Evolutionary conservation across 2,888 invertebrate species (phyloP), one percentile per base, ranked within the genome.

Genomic region (Mamestra brassicae): DNA sequence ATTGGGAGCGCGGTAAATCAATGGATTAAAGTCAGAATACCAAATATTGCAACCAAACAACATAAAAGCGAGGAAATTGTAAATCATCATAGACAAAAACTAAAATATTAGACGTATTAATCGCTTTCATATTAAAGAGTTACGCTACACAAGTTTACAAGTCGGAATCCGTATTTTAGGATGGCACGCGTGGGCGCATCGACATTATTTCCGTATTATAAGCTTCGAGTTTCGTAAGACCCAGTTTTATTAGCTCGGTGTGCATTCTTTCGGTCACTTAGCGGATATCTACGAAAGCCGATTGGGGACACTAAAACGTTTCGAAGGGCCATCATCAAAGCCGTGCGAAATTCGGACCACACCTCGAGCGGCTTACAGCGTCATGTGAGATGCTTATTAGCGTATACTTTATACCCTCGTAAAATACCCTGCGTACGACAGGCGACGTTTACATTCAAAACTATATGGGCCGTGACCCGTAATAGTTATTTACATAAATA

Each of bases 291-390:
- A 93, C 91, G 92, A 94, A 93, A 92, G 69, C 78, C 88, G 89
- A 88, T 88, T 86, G 89, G 81, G 78, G 83, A 87, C 89, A 87
- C 88, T 92, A 91, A 94, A 93, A 89, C 87, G 84, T 88, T 92
- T 90, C 82, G 88, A 90, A 88, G 84, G 75, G 79, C 88, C 87
- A 92, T 94, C 91, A 90, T 91, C 92, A 90, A 88, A 87, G 74
- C 79, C 84, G 86, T 92, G 93, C 93, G 92, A 94, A 95, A 93
- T 89, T 89, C 83, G 85, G 93, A 94, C 94, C 94, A 94, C 94
- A 93, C 93, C 89, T 88, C 80, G 75, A 60, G 82, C 66, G 55
- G 76, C 81, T 83, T 78, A 78, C 65, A 78, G 47, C 76, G 77
- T 80, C 85, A 87, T 75, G 79, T 79, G 78, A 85, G 65, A 77